Evolutionary conservation across 2,113 vertebrate genomes (phyloP), one percentile per base, ranked within the genome.

Genomic region (Athene noctua): DNA sequence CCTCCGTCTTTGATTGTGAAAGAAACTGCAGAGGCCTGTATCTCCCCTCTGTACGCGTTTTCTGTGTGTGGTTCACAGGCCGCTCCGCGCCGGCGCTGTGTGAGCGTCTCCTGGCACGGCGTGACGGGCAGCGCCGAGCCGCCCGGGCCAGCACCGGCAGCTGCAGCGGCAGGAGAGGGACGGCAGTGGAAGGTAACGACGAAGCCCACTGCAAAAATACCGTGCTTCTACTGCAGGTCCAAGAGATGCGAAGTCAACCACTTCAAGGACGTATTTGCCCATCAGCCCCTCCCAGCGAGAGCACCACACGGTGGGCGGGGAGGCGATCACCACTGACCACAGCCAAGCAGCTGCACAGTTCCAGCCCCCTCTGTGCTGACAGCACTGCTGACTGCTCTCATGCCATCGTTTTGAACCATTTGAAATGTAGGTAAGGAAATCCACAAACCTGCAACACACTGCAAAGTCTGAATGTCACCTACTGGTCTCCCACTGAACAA

Each of bases 51-150:
- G 40, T 5, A 34, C 0, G 5, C 29, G 54, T 67, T 38, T 62
- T 23, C 38, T 61, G 44, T 30, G 42, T 21, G 47, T 23, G 16
- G 29, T 15, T 67, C 54, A 38, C 23, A 19, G 0, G 40, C 8
- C 6, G 21, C 3, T 15, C 13, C 13, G 10, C 1, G 2, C 7
- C 40, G 25, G 7, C 8, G 58, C 25, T 10, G 23, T 6, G 34
- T 1, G 40, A 72, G 32, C 15, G 63, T 57, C 19, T 32, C 52
- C 52, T 46, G 30, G 46, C 40, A 44, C 0, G 58, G 49, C 58
- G 42, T 1, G 40, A 66, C 15, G 17, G 52, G 29, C 1, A 3
- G 58, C 63, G 30, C 4, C 0, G 12, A 21, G 42, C 40, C 40
- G 40, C 40, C 40, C 0, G 5, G 68, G 44, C 27, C 55, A 70